These are phyloP conservation scores for Sphaerodactylus townsendi DNA, from an alignment of 2,113 vertebrate species.

Conservation along the genomic window DNA sequence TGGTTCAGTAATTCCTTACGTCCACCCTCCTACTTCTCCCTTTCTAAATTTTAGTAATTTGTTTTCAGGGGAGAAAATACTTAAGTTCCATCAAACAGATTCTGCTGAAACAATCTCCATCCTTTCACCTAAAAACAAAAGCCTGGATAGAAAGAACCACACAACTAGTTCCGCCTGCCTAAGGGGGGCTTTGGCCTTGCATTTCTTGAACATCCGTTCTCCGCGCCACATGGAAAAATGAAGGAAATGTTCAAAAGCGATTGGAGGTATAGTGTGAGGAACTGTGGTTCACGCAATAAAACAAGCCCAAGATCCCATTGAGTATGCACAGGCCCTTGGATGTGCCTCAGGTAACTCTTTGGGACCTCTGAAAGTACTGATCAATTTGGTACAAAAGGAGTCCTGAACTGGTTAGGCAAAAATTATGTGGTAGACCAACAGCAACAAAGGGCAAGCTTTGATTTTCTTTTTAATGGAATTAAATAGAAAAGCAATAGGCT, in stretches of 20 bases:
- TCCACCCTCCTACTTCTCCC: constrained; percentile 17
- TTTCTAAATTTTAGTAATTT: constrained; percentile 44
- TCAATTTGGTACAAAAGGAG: constrained; percentile 36
- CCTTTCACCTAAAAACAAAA: constrained; percentile 23
- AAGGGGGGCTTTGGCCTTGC: background rate
- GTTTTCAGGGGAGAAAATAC: background rate
- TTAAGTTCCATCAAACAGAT: background rate
- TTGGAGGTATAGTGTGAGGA: background rate
- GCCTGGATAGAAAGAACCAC: background rate
- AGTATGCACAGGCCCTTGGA: no score
- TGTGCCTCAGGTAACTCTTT: background rate
- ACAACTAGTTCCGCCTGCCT: background rate
- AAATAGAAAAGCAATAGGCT: constrained; percentile 4
- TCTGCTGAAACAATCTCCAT: constrained; percentile 21
- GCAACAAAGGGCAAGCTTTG: constrained; percentile 2
- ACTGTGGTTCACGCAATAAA: background rate
- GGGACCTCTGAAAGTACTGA: constrained; percentile 38
- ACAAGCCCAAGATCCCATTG: no score
- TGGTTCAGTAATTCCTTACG: constrained; percentile 66
- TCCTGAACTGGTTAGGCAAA: constrained; percentile 29
- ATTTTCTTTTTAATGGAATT: background rate
- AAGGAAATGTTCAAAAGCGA: background rate
- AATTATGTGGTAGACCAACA: constrained; percentile 5
- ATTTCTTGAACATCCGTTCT: background rate
- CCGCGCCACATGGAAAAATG: background rate